These are phyloP conservation scores for Philereme vetulata DNA, from an alignment of 2,888 invertebrate genomes.

Conservation along the genomic window DNA sequence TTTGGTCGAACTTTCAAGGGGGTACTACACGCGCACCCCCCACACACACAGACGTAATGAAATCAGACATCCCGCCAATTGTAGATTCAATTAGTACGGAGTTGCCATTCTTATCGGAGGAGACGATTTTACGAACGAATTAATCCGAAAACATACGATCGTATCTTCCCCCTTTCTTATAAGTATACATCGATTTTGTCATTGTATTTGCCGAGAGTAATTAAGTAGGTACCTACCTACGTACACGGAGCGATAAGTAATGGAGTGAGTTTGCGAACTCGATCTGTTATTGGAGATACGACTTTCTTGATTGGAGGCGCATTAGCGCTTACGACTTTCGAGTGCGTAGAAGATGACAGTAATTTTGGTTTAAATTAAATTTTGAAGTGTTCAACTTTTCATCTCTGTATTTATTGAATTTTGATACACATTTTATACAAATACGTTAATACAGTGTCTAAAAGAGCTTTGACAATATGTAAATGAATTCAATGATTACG, in stretches of 20 bases:
- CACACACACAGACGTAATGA: constrained; percentile 68
- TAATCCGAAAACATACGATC: constrained; percentile 83
- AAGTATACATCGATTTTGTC: constrained; percentile 64
- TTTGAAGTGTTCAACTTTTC: constrained; percentile 19
- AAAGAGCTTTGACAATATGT: neutral
- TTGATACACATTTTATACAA: neutral
- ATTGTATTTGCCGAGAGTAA: constrained; percentile 79
- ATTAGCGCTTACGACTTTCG: constrained; percentile 24
- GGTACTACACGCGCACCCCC: constrained; percentile 50
- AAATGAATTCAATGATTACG: neutral
- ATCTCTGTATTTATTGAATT: constrained; percentile 1
- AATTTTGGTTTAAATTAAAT: constrained; percentile 37
- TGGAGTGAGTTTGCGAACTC: constrained; percentile 35
- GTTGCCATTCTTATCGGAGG: constrained; percentile 81
- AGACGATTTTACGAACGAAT: constrained; percentile 84
- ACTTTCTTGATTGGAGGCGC: constrained; percentile 33
- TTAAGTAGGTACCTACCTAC: constrained; percentile 76
- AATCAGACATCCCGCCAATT: constrained; percentile 82
- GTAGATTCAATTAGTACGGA: constrained; percentile 83
- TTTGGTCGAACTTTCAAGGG: constrained; percentile 50
- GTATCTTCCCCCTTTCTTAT: constrained; percentile 71
- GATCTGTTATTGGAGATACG: constrained; percentile 37
- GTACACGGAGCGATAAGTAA: constrained; percentile 52
- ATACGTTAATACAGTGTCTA: neutral
- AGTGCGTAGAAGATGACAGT: constrained; percentile 37